A percentile compares a stretch with the other conserved stretches of the same genome.
These are phyloP conservation scores for Germaria angustata DNA, from an alignment of 2,888 invertebrate species.

Conservation along the genomic window DNA sequence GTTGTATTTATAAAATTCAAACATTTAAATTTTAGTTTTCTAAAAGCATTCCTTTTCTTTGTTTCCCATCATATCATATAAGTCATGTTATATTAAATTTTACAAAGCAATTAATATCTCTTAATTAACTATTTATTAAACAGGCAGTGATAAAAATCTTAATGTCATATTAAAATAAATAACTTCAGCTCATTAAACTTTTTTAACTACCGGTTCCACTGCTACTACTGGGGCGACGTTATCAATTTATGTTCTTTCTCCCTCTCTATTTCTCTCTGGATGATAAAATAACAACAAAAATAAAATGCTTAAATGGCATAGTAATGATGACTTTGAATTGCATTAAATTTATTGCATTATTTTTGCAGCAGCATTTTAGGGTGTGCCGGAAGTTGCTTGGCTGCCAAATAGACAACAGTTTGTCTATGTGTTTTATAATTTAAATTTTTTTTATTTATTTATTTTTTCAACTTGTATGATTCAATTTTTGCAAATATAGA, in stretches of 20 bases:
- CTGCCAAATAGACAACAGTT: conserved; percentile 30
- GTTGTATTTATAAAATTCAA: too few relatives aligned
- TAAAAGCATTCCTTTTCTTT: background rate
- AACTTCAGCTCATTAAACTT: conserved; percentile 36
- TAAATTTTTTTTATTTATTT: conserved; percentile 34
- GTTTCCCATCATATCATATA: background rate
- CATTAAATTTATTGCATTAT: conserved; percentile 49
- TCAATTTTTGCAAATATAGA: conserved; percentile 9
- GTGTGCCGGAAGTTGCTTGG: conserved; percentile 33
- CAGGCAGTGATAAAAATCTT: conserved; percentile 34
- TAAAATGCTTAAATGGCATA: conserved; percentile 30
- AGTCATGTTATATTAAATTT: background rate
- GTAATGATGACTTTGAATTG: conserved; percentile 39
- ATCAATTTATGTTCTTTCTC: conserved; percentile 27
- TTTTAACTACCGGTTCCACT: background rate
- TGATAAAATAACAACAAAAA: too few relatives aligned
- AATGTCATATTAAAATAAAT: conserved; percentile 45
- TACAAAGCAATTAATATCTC: conserved; percentile 28
- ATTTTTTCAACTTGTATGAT: conserved; percentile 42
- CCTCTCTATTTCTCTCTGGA: too few relatives aligned
- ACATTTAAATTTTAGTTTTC: background rate
- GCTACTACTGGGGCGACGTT: background rate
- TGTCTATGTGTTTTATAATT: background rate
- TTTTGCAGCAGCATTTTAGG: conserved; percentile 47
- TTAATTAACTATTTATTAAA: conserved; percentile 50